Base-by-base conservation (phyloP, 2,797 vertebrate genomes). In the Rhadinocentrus ornatus region DNA sequence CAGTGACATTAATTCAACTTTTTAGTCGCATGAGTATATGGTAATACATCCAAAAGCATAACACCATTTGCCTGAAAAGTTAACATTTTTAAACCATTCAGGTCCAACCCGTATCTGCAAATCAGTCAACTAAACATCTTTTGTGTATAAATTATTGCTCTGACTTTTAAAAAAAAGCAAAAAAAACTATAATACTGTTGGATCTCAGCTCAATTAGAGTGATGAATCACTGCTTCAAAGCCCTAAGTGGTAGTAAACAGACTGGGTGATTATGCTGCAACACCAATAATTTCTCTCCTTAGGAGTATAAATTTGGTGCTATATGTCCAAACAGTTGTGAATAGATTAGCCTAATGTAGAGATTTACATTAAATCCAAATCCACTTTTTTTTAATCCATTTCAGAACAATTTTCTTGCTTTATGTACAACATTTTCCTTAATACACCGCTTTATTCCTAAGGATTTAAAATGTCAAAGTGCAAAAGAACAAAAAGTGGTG, bases 231-330 rank as follows among this genome's bases (percentile, higher is more conserved):
- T 22, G 73, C 72, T 34, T 75, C 34, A 60, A n/a, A 62, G 48
- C 60, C 59, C 56, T 75, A 71, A 46, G 54, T 73, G 27, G 77
- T n/a, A 58, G 58, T 73, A 67, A 86, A 79, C 41, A 68, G 56
- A 59, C 15, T 24, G 18, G 31, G 75, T 37, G 73, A 79, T 74
- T 72, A 69, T 57, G 50, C 1, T 62, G 32, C 62, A 71, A 73
- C 62, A 37, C 68, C 76, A 80, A 75, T 81, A 37, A 77, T 75
- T 68, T 73, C 10, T 64, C 56, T 72, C 64, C 66, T 55, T 55
- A 58, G 7, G 71, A 82, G 71, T 29, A 68, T 65, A 66, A 29
- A 58, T 76, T 2, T 29, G 11, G 54, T 54, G 50, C 56, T 61
- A 26, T 3, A 22, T 20, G 59, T 60, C 52, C 37, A 2, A 46